A percentile compares a stretch with the other conserved stretches of the same genome.
phyloP scores from a whole-genome alignment of 2,797 vertebrate genomes.

The Selene dorsalis region DNA sequence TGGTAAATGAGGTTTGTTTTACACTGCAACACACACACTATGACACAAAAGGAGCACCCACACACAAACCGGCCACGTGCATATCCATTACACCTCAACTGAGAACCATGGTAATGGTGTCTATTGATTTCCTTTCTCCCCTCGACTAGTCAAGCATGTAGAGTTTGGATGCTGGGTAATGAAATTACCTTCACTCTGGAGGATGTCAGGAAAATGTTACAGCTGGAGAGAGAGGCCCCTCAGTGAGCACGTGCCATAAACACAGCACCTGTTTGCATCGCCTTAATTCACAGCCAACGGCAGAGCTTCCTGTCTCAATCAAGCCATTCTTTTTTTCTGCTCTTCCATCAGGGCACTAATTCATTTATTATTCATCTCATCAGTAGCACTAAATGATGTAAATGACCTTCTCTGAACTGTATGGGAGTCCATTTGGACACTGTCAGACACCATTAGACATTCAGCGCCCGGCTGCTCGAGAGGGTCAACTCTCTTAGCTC shows the following conservation, averaged over 20 bases:
- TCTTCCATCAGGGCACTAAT: constrained; percentile 56
- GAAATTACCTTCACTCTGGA: constrained; percentile 75
- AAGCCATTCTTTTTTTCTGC: constrained; percentile 1
- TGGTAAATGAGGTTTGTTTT: constrained; percentile 78
- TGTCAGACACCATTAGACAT: constrained; percentile 78
- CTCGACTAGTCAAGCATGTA: constrained; percentile 71
- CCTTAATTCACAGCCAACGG: constrained; percentile 45
- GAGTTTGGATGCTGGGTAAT: constrained; percentile 77
- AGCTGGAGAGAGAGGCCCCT: constrained; percentile 57
- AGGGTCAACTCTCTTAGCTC: constrained; percentile 69
- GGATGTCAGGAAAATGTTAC: constrained; percentile 65
- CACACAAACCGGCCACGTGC: constrained; percentile 21
- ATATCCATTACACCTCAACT: constrained; percentile 74
- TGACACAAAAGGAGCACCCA: not conserved
- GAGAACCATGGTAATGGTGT: constrained; percentile 75
- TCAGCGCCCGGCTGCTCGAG: constrained; percentile 57
- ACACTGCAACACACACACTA: constrained; percentile 53
- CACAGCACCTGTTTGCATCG: constrained; percentile 71
- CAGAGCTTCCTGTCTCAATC: constrained; percentile 68
- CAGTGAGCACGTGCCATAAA: constrained; percentile 52
- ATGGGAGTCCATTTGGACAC: constrained; percentile 78
- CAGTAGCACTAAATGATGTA: constrained; percentile 76
- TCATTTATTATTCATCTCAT: constrained; percentile 82
- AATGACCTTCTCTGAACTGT: constrained; percentile 78
- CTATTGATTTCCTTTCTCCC: constrained; percentile 78